A percentile compares a stretch with the other conserved stretches of the same genome.
Conservation (phyloP, 2,888 invertebrate genomes). For the Tridacna gigas region DNA sequence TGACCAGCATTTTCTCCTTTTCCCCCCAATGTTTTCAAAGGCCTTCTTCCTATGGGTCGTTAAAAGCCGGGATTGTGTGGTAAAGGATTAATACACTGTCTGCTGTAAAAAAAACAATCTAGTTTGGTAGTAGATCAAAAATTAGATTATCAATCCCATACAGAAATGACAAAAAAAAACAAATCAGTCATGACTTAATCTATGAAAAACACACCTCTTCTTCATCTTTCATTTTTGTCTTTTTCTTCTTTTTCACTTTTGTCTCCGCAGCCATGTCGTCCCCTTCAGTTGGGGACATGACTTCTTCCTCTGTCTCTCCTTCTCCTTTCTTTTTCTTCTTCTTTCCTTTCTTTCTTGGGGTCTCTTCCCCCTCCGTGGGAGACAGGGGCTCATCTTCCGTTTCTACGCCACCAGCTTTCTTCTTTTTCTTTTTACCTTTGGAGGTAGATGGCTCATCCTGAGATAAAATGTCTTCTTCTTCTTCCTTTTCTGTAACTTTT, state of each 20-base stretch:
- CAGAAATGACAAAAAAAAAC: too few species aligned
- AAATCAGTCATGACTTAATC: too few species aligned
- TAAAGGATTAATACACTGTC: not conserved
- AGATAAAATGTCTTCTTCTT: constrained; percentile 42
- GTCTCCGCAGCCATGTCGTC: constrained; percentile 53
- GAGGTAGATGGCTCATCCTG: constrained; percentile 39
- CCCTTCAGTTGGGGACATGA: constrained; percentile 52
- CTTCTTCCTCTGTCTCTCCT: constrained; percentile 53
- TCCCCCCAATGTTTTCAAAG: not conserved
- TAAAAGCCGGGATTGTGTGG: not conserved
- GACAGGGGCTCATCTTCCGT: constrained; percentile 50
- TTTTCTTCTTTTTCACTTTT: constrained; percentile 60
- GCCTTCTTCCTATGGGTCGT: not conserved
- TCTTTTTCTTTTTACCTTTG: constrained; percentile 51
- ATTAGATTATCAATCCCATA: too few species aligned
- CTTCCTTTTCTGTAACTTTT: constrained; percentile 52
- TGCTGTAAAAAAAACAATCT: constrained; percentile 10
- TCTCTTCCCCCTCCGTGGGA: constrained; percentile 25
- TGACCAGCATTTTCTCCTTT: constrained; percentile 2
- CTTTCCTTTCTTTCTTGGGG: constrained; percentile 40
- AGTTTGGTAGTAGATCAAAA: too few species aligned
- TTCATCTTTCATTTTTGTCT: constrained; percentile 56
- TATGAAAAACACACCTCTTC: constrained; percentile 22
- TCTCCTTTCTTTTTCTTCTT: constrained; percentile 62
- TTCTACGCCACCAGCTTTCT: constrained; percentile 38